Evolutionary conservation across 2,113 vertebrate species (phyloP), one percentile per base, ranked within the genome.

Genomic region (Artemisiospiza belli): DNA sequence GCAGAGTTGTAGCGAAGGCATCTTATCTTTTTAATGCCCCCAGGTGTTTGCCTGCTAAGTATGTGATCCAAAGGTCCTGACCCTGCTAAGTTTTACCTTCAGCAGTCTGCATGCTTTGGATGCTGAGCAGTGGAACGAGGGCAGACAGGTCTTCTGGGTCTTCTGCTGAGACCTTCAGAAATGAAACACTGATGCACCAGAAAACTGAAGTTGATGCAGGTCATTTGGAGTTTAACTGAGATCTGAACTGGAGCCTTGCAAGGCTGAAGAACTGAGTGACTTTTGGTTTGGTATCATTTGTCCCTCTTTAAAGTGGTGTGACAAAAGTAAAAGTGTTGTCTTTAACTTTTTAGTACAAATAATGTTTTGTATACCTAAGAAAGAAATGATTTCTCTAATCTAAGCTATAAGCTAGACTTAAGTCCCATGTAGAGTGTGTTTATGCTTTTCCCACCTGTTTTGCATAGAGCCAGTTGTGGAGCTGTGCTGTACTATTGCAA

Each of bases 161-260:
- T 43, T 64, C 49, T 47, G 0, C 47, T 6, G 31, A 33, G 86
- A 21, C 15, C 55, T 69, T 72, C 11, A 55, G 39, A 77, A 23
- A 52, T 37, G 16, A 74, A 58, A 10, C 10, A 27, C 10, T 24
- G 16, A 47, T 47, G 17, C 52, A 30, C 11, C 27, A 30, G 54
- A 68, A 59, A 73, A 24, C 20, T 28, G 30, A 55, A 54, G 30
- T 41, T 5, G 1, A n/a, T 78, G 15, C 6, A 61, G 22, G 25
- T 76, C 21, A 24, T 57, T 64, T 62, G 43, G 13, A 39, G 10
- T 12, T 33, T 63, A 68, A 43, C 15, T 63, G 52, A 35, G 37
- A 37, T 80, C 15, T 61, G 41, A 76, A 24, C 22, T 47, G 8
- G 11, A 49, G 21, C 0, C 0, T 12, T 82, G 30, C 28, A 33